phyloP scores from a whole-genome alignment of 2,888 invertebrate species.

The Pteria penguin region DNA sequence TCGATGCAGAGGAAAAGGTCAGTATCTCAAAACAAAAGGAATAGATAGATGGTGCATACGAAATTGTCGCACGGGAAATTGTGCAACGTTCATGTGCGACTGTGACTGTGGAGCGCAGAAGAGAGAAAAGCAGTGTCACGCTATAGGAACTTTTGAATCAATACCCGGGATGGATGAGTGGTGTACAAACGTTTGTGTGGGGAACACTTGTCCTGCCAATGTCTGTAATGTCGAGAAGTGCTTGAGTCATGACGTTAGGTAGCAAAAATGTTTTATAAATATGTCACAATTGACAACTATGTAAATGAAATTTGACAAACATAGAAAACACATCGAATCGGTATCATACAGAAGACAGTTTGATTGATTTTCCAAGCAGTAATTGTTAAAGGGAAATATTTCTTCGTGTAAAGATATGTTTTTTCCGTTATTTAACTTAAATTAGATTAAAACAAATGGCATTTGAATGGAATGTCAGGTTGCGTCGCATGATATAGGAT shows the following conservation, averaged over 20 bases:
- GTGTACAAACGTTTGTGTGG: constrained; percentile 71
- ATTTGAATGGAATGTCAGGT: too few relatives aligned
- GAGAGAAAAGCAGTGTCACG: constrained; percentile 55
- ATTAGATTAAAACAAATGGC: too few relatives aligned
- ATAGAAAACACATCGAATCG: too few relatives aligned
- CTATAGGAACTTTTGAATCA: constrained; percentile 61
- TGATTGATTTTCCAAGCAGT: too few relatives aligned
- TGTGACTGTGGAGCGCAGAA: constrained; percentile 52
- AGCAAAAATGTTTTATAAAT: too few relatives aligned
- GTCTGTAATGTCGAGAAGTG: constrained; percentile 58
- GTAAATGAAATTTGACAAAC: too few relatives aligned
- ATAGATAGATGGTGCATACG: constrained; percentile 57
- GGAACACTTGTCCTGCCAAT: constrained; percentile 65
- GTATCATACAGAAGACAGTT: too few relatives aligned
- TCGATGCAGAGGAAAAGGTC: constrained; percentile 55
- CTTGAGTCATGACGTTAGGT: constrained; percentile 1
- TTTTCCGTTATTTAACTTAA: too few relatives aligned
- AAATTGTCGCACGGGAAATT: constrained; percentile 55
- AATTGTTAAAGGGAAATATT: too few relatives aligned
- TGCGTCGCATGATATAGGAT: too few relatives aligned
- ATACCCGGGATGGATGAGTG: constrained; percentile 70
- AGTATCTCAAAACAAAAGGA: constrained; percentile 56
- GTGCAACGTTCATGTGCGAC: constrained; percentile 57
- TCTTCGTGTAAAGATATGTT: too few relatives aligned
- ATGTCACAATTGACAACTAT: too few relatives aligned